Evolutionary conservation across 2,797 vertebrate species (phyloP), one percentile per base, ranked within the genome.

Genomic region (Acrocephalus scirpaceus): DNA sequence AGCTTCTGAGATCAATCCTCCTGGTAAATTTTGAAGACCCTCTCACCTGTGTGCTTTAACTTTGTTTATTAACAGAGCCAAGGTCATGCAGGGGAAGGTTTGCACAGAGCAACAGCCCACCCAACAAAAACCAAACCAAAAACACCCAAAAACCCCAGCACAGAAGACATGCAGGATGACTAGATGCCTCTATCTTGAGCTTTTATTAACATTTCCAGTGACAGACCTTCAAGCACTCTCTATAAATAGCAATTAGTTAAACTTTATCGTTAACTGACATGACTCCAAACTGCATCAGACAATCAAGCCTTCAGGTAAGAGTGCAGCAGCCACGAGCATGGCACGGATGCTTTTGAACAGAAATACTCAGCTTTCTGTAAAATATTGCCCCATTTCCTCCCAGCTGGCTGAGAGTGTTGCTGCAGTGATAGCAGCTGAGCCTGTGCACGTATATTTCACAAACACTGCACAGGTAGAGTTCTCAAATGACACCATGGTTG

Each of bases 221-320:
- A 94, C 47, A 86, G 77, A 86, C 74, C 82, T 88, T 80, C 90
- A 76, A 95, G 77, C 42, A 0, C 40, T 93, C 75, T 66, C 91
- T 94, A 66, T 71, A 77, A 93, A 93, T 93, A 91, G 62, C 78
- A 87, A 91, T 91, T 93, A 91, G 83, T 92, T 62, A 95, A 95
- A 81, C 50, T 62, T 70, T 11, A 69, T 66, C 25, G 30, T 86
- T 96, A 97, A 96, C 32, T 84, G 88, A 74, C 65, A 16, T 78
- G 65, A 82, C 74, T 96, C 62, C 69, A 71, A 95, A 95, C 67
- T 74, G 44, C 42, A 87, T 86, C 40, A 86, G 90, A 96, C 93
- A 95, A 90, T 77, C 81, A 56, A 86, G 92, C 92, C 88, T 88
- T 84, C 53, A 87, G 79, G 91, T 96, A 85, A 91, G 58, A 94